phyloP scores from a whole-genome alignment of 2,113 vertebrate species.

The Lasiurus cinereus region DNA sequence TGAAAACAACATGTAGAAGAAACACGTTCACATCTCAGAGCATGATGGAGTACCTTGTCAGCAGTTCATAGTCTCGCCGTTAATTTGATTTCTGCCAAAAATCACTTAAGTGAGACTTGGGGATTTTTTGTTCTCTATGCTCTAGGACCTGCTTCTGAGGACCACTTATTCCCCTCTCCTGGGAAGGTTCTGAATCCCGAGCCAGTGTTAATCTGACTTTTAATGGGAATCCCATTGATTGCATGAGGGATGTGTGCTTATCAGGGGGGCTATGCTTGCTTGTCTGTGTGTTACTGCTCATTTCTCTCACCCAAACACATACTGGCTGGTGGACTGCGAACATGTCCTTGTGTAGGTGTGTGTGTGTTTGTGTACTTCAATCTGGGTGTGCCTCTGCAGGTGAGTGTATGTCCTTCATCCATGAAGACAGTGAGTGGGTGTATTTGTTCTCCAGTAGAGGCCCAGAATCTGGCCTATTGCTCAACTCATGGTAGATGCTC shows the following conservation, averaged over 20 bases:
- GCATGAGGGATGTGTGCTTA: background rate
- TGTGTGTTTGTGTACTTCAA: background rate
- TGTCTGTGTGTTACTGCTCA: background rate
- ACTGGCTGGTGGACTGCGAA: background rate
- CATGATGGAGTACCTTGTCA: slow-evolving; percentile 89
- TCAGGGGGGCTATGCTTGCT: background rate
- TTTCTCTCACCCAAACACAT: background rate
- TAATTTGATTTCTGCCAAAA: slow-evolving; percentile 91
- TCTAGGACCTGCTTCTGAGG: slow-evolving; percentile 84
- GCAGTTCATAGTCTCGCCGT: slow-evolving; percentile 85
- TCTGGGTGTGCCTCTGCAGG: background rate
- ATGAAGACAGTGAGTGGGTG: background rate
- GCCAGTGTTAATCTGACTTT: slow-evolving; percentile 76
- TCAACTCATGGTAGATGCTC: background rate
- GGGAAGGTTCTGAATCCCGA: slow-evolving; percentile 71
- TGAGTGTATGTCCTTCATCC: background rate
- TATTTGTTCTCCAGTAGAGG: background rate
- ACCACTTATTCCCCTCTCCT: slow-evolving; percentile 85
- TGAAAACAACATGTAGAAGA: slow-evolving; percentile 83
- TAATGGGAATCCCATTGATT: slow-evolving; percentile 58
- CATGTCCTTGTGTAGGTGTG: background rate
- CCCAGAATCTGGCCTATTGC: background rate
- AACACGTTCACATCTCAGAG: slow-evolving; percentile 80
- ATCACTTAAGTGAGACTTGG: slow-evolving; percentile 90
- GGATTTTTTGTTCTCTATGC: slow-evolving; percentile 84